These are phyloP conservation scores for Nesogale talazaci DNA, from an alignment of 2,113 vertebrate genomes.

Conservation along the genomic window DNA sequence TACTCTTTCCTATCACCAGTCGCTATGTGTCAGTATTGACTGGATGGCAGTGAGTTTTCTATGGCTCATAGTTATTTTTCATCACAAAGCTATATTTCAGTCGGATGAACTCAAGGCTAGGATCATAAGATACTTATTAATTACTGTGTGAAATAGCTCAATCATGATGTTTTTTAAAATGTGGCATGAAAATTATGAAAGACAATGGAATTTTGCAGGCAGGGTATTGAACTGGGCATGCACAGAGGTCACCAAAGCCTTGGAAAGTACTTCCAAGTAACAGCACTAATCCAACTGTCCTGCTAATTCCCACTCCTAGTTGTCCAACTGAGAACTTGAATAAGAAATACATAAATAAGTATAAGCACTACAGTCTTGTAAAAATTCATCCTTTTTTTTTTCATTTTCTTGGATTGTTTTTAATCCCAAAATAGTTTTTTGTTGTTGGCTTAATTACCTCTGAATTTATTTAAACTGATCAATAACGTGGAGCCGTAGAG, in stretches of 20 bases:
- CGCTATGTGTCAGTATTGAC: too few relatives aligned
- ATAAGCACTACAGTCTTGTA: neutral
- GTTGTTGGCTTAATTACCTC: neutral
- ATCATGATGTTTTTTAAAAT: constrained; percentile 45
- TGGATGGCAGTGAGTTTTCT: too few relatives aligned
- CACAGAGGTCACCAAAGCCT: neutral
- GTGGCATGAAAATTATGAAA: neutral
- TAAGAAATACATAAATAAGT: neutral
- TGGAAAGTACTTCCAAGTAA: neutral
- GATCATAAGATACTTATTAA: constrained; percentile 26
- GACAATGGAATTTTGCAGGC: neutral
- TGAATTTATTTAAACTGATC: neutral
- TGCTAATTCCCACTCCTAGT: neutral
- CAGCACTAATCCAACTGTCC: too few relatives aligned
- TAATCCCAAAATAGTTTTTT: neutral
- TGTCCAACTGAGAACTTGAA: neutral
- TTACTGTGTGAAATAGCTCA: constrained; percentile 40
- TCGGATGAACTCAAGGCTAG: constrained; percentile 13
- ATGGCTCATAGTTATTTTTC: constrained; percentile 46
- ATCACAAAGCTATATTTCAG: constrained; percentile 51
- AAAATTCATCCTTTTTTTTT: neutral
- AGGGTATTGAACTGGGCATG: accelerated
- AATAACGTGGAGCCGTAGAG: neutral
- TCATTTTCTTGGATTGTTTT: neutral
- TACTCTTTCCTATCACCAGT: too few relatives aligned